Evolutionary conservation across 2,888 invertebrate genomes (phyloP), one percentile per base, ranked within the genome.

Genomic region (Sialis fuliginosa): DNA sequence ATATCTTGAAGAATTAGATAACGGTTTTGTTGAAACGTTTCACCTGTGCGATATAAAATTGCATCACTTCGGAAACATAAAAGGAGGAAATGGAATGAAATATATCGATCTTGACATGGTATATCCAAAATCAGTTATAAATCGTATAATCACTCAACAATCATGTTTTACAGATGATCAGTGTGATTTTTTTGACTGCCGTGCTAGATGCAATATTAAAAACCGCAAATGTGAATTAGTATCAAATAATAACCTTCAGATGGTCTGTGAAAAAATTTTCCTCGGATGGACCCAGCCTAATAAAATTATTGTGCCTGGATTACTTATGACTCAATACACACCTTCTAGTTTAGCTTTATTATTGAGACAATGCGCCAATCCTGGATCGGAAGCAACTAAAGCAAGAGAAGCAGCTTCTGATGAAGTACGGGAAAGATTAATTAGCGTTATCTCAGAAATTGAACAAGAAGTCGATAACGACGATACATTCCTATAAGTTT

Each of bases 41-140:
- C 69, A 77, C 55, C 62, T 82, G 30, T 83, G 83, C 61, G 79
- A 81, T 63, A 67, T 81, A 1, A 79, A 80, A 61, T 63, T 75
- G 50, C 71, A 72, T 49, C 77, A 81, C 57, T 81, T 82, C 61
- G 81, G 80, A 1, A 56, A 76, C 1, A 66, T 71, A 2, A 60
- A 63, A 37, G 68, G 68, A 39, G 57, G 56, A 31, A 68, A 66
- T 50, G 69, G 66, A 53, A 60, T 76, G n/a, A 74, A 77, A 60
- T 74, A 77, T 52, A 61, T 81, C 33, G 78, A 81, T 60, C 62
- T 77, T 22, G 77, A 79, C 54, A 71, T 73, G 2, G 74, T 77
- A 4, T 72, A 76, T 55, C 75, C 78, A 10, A 64, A 67, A 46
- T 68, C 71, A 6, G 63, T 74, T 30, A 65, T 71, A 6, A 68